A percentile compares a stretch with the other conserved stretches of the same genome.
Evolutionary conservation across 1,140 invertebrate species (phyloP).

Genomic region (Epicauta chinensis): DNA sequence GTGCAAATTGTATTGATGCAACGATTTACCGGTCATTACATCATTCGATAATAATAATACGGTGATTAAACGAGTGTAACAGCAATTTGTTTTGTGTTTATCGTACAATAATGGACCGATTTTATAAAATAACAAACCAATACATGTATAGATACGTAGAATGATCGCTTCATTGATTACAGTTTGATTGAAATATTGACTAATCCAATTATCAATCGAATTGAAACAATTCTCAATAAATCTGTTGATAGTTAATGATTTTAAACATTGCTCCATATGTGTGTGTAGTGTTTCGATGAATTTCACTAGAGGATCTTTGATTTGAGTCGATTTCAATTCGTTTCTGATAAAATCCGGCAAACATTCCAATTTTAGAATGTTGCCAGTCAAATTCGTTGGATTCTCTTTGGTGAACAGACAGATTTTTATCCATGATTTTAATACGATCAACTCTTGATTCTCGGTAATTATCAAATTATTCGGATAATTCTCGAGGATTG

Average conservation of each 20-base stretch:
- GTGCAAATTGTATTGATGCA: slow-evolving; percentile 26
- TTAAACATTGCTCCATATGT: slow-evolving; percentile 17
- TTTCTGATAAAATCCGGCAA: slow-evolving; percentile 23
- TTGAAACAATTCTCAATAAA: slow-evolving; percentile 31
- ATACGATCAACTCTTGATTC: slow-evolving; percentile 23
- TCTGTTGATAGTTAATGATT: slow-evolving; percentile 18
- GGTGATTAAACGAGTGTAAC: slow-evolving; percentile 29
- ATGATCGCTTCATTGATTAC: slow-evolving; percentile 24
- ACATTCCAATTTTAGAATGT: slow-evolving; percentile 26
- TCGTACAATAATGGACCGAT: slow-evolving; percentile 34
- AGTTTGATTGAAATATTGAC: slow-evolving; percentile 22
- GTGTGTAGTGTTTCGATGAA: slow-evolving; percentile 7
- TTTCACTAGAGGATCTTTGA: slow-evolving; percentile 27
- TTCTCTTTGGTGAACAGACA: slow-evolving; percentile 25
- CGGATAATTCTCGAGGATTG: slow-evolving; percentile 25
- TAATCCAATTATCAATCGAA: slow-evolving; percentile 28
- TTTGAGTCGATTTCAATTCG: slow-evolving; percentile 7
- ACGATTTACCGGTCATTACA: slow-evolving; percentile 30
- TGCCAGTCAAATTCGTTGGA: slow-evolving; percentile 19
- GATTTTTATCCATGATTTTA: slow-evolving; percentile 31
- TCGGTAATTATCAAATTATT: slow-evolving; percentile 21
- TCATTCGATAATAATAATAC: slow-evolving; percentile 32
- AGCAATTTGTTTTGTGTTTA: slow-evolving; percentile 27
- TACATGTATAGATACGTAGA: slow-evolving; percentile 30
- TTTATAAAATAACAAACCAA: slow-evolving; percentile 27